Evolutionary conservation across 2,888 invertebrate species (phyloP).

Genomic region (Sesia apiformis): DNA sequence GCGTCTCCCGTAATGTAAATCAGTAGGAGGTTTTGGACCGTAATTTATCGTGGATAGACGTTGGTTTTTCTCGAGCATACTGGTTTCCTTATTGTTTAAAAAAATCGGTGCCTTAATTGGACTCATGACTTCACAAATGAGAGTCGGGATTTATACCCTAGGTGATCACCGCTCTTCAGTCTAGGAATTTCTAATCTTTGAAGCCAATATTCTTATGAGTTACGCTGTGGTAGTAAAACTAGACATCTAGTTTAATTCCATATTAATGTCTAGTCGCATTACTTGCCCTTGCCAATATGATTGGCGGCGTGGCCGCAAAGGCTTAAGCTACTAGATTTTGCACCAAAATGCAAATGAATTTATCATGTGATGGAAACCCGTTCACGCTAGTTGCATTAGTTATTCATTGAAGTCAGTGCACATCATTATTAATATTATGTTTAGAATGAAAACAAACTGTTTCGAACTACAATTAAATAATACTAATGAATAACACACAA

Average conservation of each 20-base stretch:
- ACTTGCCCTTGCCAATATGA: not conserved
- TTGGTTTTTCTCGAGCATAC: too few relatives aligned
- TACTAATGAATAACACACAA: not conserved
- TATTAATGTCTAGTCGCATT: not conserved
- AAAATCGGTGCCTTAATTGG: too few relatives aligned
- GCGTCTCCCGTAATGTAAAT: too few relatives aligned
- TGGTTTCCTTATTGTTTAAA: too few relatives aligned
- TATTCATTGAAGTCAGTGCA: conserved; percentile 37
- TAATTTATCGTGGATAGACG: too few relatives aligned
- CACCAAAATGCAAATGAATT: conserved; percentile 40
- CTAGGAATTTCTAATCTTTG: too few relatives aligned
- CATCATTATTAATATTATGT: conserved; percentile 13
- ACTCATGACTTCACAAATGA: too few relatives aligned
- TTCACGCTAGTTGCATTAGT: conserved; percentile 33
- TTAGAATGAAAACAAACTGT: not conserved
- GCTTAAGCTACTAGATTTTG: conserved; percentile 21
- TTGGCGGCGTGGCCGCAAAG: conserved; percentile 11
- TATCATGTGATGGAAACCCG: conserved; percentile 35
- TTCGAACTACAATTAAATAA: not conserved
- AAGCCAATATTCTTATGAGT: too few relatives aligned
- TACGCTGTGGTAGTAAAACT: too few relatives aligned
- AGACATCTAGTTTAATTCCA: conserved; percentile 8
- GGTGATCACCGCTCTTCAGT: too few relatives aligned
- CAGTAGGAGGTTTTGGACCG: too few relatives aligned
- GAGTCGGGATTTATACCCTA: too few relatives aligned